A percentile compares a stretch with the other conserved stretches of the same genome.
These are phyloP conservation scores for Saimiri boliviensis DNA, from an alignment of 2,113 vertebrate genomes.

Conservation along the genomic window DNA sequence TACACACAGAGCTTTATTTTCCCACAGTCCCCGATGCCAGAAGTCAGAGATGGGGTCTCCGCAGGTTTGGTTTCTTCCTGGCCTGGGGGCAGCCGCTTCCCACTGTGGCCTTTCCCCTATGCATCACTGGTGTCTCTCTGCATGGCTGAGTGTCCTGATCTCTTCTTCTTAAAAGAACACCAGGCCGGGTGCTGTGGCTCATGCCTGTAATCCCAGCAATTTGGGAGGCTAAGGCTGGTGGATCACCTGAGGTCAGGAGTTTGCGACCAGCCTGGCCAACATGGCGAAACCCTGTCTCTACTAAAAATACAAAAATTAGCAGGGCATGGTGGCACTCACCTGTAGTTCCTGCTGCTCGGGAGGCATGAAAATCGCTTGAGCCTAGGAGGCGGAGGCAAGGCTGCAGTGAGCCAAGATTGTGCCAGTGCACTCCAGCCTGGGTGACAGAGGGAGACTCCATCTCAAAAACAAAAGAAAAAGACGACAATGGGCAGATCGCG, in stretches of 20 bases:
- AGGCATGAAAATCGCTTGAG: background rate
- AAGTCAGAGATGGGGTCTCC: background rate
- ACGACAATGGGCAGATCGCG: background rate
- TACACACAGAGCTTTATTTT: background rate
- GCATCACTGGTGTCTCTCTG: too few species aligned
- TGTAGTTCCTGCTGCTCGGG: background rate
- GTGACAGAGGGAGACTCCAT: background rate
- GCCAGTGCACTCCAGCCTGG: background rate
- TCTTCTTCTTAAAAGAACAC: background rate
- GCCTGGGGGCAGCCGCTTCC: rapidly evolving
- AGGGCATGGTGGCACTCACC: background rate
- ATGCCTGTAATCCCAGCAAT: background rate
- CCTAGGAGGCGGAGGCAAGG: too few species aligned
- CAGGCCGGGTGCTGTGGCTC: rapidly evolving
- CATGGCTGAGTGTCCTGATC: background rate
- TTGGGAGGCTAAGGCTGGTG: background rate
- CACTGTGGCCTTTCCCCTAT: rapidly evolving
- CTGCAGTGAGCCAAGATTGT: background rate
- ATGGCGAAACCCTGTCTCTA: background rate
- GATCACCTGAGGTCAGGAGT: background rate
- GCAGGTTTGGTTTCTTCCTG: background rate
- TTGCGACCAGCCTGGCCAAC: background rate
- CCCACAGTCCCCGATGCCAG: background rate
- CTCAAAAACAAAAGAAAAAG: background rate
- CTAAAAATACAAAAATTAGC: background rate